Percentiles rank a stretch among this genome's conserved stretches.
Evolutionary conservation across 2,797 vertebrate species (phyloP).

Genomic region (Streptopelia turtur): DNA sequence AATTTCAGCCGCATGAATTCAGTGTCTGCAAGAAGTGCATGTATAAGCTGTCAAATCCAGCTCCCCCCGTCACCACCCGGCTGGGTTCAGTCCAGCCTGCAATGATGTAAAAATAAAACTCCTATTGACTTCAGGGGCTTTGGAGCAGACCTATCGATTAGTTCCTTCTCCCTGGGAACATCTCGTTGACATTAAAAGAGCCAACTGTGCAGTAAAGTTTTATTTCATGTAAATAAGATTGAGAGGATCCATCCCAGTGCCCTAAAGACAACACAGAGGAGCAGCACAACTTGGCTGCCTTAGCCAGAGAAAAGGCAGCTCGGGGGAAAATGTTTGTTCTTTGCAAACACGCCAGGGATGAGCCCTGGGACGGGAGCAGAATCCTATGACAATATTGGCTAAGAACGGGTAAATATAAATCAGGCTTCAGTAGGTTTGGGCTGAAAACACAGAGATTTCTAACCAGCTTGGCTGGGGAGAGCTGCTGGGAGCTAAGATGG

Average conservation of each 20-base stretch:
- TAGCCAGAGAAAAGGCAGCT: not conserved
- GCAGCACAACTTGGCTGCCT: fast-evolving
- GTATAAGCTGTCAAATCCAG: not conserved
- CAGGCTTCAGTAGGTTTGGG: not conserved
- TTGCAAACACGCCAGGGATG: not conserved
- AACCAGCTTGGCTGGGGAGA: not conserved
- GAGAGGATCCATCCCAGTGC: not conserved
- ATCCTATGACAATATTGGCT: not conserved
- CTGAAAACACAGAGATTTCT: not conserved
- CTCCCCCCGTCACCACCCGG: not conserved
- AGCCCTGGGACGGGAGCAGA: not conserved
- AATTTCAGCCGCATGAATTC: not conserved
- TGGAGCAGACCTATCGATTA: not conserved
- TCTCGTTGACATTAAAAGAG: not conserved
- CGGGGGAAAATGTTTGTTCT: not conserved
- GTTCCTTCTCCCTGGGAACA: not conserved
- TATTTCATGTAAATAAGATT: not conserved
- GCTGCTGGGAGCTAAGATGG: not conserved
- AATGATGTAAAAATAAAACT: not conserved
- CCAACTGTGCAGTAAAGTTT: not conserved
- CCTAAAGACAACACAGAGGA: not conserved
- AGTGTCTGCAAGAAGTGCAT: not conserved
- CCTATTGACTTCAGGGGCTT: not conserved
- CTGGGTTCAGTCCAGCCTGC: not conserved
- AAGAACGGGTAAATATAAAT: not conserved